Conservation (phyloP, 2,888 invertebrate genomes). For the Drosophila mettleri region DNA sequence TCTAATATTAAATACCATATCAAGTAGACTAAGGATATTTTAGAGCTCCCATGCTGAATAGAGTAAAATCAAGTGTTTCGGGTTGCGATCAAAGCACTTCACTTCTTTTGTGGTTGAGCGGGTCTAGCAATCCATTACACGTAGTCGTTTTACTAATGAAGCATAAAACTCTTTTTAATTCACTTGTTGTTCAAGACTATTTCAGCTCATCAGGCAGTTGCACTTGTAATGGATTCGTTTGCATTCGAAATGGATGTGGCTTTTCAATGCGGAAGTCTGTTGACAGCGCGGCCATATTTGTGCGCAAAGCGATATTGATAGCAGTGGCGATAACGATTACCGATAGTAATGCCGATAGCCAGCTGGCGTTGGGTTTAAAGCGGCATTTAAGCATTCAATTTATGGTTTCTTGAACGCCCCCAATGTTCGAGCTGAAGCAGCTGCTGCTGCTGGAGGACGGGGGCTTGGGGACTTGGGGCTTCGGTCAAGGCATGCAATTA, state of each 20-base stretch:
- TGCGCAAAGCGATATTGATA: background rate
- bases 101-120: no score
- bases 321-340: slow-evolving; percentile 19
- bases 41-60: background rate
- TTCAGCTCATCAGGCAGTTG: slow-evolving; percentile 15
- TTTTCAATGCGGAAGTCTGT: slow-evolving; percentile 12
- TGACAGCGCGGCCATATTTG: slow-evolving; percentile 17
- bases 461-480: background rate
- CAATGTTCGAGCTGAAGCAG: background rate
- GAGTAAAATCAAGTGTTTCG: background rate
- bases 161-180: slow-evolving; percentile 2
- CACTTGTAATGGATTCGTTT: slow-evolving; percentile 37
- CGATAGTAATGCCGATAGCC: slow-evolving; percentile 18
- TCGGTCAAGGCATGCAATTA: slow-evolving; percentile 56
- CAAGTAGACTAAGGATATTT: background rate
- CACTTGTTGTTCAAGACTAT: slow-evolving; percentile 15
- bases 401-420: slow-evolving; percentile 65
- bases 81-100: slow-evolving; percentile 2
- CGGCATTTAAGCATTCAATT: slow-evolving; percentile 52
- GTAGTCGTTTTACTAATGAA: background rate
- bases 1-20: background rate
- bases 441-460: background rate
- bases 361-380: slow-evolving; percentile 20
- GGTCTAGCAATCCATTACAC: background rate
- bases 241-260: slow-evolving; percentile 39